These are phyloP conservation scores for Proctacanthus coquilletti DNA, from an alignment of 1,140 invertebrate species.

Conservation along the genomic window DNA sequence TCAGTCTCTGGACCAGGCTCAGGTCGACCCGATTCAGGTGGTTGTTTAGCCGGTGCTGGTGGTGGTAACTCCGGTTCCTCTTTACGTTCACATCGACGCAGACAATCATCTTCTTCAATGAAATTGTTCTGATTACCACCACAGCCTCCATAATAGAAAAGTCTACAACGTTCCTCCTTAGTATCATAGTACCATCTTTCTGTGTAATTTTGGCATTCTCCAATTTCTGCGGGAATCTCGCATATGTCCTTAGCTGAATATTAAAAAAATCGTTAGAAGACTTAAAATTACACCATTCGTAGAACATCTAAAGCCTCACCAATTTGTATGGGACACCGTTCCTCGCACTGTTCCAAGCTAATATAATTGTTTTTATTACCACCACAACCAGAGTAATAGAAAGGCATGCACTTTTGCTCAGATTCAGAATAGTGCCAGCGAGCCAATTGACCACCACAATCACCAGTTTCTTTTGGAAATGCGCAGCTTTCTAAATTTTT, in stretches of 20 bases:
- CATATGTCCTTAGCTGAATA: constrained; percentile 43
- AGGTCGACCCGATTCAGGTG: constrained; percentile 22
- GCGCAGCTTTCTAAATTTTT: constrained; percentile 56
- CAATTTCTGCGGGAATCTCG: constrained; percentile 53
- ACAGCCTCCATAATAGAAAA: constrained; percentile 72
- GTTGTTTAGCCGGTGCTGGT: background rate
- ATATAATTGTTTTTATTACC: constrained; percentile 82
- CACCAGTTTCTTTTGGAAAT: constrained; percentile 59
- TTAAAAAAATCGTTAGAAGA: background rate
- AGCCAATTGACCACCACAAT: constrained; percentile 59
- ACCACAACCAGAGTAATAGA: constrained; percentile 86
- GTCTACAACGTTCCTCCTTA: constrained; percentile 46
- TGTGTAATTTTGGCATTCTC: constrained; percentile 64
- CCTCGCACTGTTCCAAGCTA: constrained; percentile 57
- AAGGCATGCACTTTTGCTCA: constrained; percentile 80
- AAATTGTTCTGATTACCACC: constrained; percentile 73
- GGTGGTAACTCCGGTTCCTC: constrained; percentile 18
- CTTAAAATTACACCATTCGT: background rate
- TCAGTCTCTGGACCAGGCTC: constrained; percentile 9
- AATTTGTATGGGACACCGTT: constrained; percentile 59
- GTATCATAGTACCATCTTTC: constrained; percentile 75
- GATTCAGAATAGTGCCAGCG: constrained; percentile 75
- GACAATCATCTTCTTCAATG: constrained; percentile 45
- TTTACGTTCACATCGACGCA: constrained; percentile 38
- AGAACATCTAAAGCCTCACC: constrained; percentile 39